Base-by-base conservation (phyloP, 2,888 invertebrate genomes). In the Ypsolopha sequella region DNA sequence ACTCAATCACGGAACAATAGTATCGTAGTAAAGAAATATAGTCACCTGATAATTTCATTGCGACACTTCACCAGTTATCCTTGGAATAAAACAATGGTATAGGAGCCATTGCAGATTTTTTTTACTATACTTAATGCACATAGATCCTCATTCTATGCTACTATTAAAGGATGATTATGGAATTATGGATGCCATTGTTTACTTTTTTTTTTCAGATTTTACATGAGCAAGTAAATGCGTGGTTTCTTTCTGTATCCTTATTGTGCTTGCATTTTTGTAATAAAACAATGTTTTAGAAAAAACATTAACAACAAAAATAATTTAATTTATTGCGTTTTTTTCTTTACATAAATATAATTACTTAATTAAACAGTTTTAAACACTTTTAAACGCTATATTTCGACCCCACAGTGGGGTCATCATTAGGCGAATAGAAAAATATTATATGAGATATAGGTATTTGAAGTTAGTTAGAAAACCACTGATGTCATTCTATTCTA, bases 1-100 rank as follows among this genome's bases (percentile, higher is more conserved):
- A 64, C 67, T 62, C 63, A 70, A 75, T 74, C 65, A 70, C 70
- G 80, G 78, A 80, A 80, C 76, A 60, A 58, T 58, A 56, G 39
- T n/a, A 6, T 10, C 6, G 33, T 34, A 41, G n/a, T 49, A 41
- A 14, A 24, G 24, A 24, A 24, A 24, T 24, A 24, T 24, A 24
- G 24, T 24, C 24, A 4, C 36, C n/a, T 51, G 45, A 52, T 64
- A 69, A 74, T 70, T 68, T 65, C 57, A 70, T 74, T 73, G 64
- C 68, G 58, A 73, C 73, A 72, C 65, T 52, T 53, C 11, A 41
- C 48, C n/a, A n/a, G 48, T 41, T 48, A 38, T 24, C 48, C 48
- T 48, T 48, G 48, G 10, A 10, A 7, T 36, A 10, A n/a, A 48
- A 48, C 47, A 48, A 39, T 41, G 39, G 39, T 36, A 36, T 47